These are phyloP conservation scores for Clarias pachynema DNA, from an alignment of 2,797 vertebrate species.

Conservation along the genomic window DNA sequence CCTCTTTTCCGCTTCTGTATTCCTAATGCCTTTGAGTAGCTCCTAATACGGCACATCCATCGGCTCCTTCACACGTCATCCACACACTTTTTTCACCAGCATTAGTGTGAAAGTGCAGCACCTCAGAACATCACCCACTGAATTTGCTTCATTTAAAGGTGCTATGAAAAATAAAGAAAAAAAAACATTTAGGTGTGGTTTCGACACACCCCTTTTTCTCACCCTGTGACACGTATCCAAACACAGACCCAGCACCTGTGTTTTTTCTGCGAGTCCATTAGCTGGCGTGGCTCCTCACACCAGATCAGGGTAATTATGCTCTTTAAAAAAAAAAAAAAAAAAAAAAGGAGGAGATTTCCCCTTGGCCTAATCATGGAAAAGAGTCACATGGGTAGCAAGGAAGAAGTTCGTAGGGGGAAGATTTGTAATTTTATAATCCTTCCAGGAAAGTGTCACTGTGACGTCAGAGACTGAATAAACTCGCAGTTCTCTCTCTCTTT, in stretches of 20 bases:
- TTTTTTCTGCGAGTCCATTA: conserved; percentile 26
- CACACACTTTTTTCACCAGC: neutral
- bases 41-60: neutral
- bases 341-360: conserved; percentile 24
- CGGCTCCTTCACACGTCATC: neutral
- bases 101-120: conserved; percentile 11
- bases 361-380: neutral
- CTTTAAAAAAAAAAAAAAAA: conserved; percentile 2
- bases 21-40: neutral
- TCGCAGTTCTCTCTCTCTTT: conserved; percentile 67
- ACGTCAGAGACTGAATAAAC: conserved; percentile 75
- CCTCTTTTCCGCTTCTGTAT: neutral
- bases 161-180: neutral
- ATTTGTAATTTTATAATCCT: conserved; percentile 56
- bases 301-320: conserved; percentile 45
- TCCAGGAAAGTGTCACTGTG: conserved; percentile 49
- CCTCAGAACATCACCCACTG: neutral
- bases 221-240: conserved; percentile 33
- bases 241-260: conserved; percentile 26
- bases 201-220: conserved; percentile 35
- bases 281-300: conserved; percentile 37
- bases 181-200: conserved; percentile 23
- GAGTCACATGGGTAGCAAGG: conserved; percentile 17
- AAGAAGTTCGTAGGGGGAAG: neutral
- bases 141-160: conserved; percentile 19